phyloP scores from a whole-genome alignment of 2,113 vertebrate species.

The Artemisiospiza belli region DNA sequence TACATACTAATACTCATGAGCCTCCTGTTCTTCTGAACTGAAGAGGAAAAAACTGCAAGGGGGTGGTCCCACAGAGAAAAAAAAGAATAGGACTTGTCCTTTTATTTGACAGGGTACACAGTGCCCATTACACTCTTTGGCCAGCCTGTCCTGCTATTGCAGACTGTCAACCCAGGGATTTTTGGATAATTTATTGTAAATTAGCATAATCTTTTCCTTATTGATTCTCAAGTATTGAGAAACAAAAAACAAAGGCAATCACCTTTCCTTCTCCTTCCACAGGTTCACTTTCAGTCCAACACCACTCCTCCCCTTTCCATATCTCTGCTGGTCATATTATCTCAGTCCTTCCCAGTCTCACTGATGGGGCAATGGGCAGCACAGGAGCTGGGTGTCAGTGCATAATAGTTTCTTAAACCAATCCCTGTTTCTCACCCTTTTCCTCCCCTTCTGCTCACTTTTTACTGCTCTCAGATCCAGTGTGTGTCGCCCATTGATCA shows the following conservation, averaged over 20 bases:
- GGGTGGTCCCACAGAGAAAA: background rate
- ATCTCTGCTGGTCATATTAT: background rate
- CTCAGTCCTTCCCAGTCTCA: background rate
- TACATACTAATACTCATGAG: background rate
- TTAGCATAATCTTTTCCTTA: background rate
- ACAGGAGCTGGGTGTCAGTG: fast-evolving
- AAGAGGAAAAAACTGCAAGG: background rate
- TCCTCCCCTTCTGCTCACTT: background rate
- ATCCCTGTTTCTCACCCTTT: background rate
- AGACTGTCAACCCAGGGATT: background rate
- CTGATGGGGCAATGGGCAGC: background rate
- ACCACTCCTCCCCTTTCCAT: background rate
- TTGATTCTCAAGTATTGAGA: background rate
- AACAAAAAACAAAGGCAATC: background rate
- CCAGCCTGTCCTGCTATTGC: background rate
- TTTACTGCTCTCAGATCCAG: background rate
- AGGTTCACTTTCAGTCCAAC: background rate
- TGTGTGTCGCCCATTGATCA: background rate
- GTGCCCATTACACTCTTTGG: background rate
- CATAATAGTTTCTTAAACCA: background rate
- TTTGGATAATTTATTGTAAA: background rate
- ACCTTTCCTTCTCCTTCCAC: background rate
- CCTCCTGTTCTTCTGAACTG: background rate
- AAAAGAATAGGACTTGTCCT: background rate
- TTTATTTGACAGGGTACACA: background rate